Evolutionary conservation across 1,140 invertebrate species (phyloP).

Genomic region (Drosophila biarmipes): DNA sequence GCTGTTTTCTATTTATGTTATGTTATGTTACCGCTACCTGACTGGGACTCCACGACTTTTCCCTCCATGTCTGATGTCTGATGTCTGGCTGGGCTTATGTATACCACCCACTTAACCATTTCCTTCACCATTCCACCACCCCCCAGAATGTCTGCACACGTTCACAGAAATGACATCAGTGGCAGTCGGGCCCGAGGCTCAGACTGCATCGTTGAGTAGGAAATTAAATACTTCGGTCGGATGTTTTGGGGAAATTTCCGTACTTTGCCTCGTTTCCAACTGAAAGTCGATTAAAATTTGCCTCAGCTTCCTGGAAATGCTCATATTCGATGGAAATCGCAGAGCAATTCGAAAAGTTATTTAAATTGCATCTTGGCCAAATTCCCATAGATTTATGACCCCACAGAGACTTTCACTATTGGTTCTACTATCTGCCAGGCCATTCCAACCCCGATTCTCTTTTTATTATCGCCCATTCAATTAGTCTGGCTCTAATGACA

Average conservation of each 20-base stretch:
- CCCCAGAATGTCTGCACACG: constrained; percentile 44
- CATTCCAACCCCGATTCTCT: constrained; percentile 3
- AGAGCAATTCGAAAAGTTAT: constrained; percentile 34
- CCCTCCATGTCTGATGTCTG: constrained; percentile 45
- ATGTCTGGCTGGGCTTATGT: constrained; percentile 24
- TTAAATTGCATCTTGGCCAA: constrained; percentile 48
- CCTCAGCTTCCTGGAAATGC: neutral
- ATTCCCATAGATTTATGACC: constrained; percentile 43
- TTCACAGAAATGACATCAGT: constrained; percentile 66
- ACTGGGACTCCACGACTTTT: constrained; percentile 30
- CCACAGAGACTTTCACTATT: constrained; percentile 27
- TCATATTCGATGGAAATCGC: constrained; percentile 18
- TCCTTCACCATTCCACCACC: constrained; percentile 27
- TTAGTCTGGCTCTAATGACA: constrained; percentile 53
- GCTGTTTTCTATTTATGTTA: constrained; percentile 76
- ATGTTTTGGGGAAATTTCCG: constrained; percentile 77
- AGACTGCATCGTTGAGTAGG: constrained; percentile 69
- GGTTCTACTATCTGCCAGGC: constrained; percentile 1
- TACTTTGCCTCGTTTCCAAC: constrained; percentile 14
- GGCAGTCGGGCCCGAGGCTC: constrained; percentile 8
- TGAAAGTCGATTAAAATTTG: constrained; percentile 54
- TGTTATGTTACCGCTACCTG: constrained; percentile 40
- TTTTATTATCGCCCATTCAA: constrained; percentile 38
- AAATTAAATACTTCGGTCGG: constrained; percentile 80
- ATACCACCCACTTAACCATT: constrained; percentile 4